Base-by-base conservation (phyloP, 2,888 invertebrate genomes). In the Sesia bembeciformis region DNA sequence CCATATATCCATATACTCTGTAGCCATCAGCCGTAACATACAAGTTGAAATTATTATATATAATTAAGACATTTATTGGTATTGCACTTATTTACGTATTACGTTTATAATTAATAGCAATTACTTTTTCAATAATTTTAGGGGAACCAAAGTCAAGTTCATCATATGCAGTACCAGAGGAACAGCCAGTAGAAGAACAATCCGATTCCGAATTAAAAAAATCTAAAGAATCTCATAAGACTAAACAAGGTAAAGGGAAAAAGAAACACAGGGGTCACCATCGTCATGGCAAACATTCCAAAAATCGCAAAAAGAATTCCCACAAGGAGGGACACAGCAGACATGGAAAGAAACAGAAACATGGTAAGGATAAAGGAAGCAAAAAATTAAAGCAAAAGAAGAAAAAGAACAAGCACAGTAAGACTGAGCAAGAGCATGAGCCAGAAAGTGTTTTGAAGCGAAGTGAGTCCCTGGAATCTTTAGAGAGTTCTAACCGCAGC, bases 341-440 rank as follows among this genome's bases (percentile, higher is more conserved):
- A 63, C 84, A 81, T 55, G 72, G 78, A 56, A 85, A 78, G 60
- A 84, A 78, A 59, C 76, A 76, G 59, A 84, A 82, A 65, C 83
- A 81, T 59, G 78, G 77, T 59, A 81, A 81, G 63, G 84, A 86
- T 62, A 87, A 79, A 59, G 84, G 89, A 40, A 81, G 86, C 6
- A 90, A 89, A 57, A 90, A 89, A 64, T 84, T 84, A 4, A 91
- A 88, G 68, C 78, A 78, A 54, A 90, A 89, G 66, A 90, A 84
- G 59, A 89, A 84, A 68, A 90, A 89, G 60, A 81, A 65, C 59
- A 87, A 81, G 63, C 81, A 81, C 59, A 23, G 23, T 23, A 23
- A 23, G 23, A 23, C 23, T 23, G 23, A 23, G 23, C 79, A 77
- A 23, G 77, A 76, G 43, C 54, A 64, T 38, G 77, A 78, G 63